Percentiles rank a stretch among this genome's conserved stretches.
Conservation (phyloP, 2,113 vertebrate species). For the Cavia aperea region DNA sequence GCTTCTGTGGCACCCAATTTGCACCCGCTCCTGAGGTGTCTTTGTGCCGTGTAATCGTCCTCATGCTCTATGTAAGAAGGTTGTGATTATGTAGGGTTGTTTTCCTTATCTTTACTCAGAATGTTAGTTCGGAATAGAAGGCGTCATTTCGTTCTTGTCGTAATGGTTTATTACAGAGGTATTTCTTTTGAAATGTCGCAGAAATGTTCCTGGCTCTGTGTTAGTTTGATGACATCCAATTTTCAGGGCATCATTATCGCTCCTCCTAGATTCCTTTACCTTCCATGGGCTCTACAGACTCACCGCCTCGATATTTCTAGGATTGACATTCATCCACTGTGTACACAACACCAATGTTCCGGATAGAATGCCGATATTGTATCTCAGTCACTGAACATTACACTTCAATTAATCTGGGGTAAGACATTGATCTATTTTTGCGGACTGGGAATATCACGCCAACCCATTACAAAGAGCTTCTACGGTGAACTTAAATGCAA, state of each 20-base stretch:
- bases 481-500: not conserved
- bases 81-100: not conserved
- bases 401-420: not conserved
- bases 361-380: too few relatives aligned
- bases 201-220: not conserved
- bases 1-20: not conserved
- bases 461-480: not conserved
- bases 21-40: not conserved
- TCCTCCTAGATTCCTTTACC: not conserved
- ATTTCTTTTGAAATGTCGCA: not conserved
- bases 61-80: not conserved
- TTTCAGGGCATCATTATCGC: not conserved
- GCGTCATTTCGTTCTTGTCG: not conserved
- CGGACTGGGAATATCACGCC: not conserved
- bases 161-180: not conserved
- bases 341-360: not conserved
- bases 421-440: not conserved
- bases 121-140: not conserved
- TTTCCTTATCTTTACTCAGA: not conserved
- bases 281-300: not conserved
- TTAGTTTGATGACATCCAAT: not conserved
- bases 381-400: not conserved
- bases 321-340: not conserved
- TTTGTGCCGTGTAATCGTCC: rapidly evolving
- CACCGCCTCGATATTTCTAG: rapidly evolving